Conservation (phyloP, 2,113 vertebrate genomes). For the Hydrochoerus hydrochaeris region DNA sequence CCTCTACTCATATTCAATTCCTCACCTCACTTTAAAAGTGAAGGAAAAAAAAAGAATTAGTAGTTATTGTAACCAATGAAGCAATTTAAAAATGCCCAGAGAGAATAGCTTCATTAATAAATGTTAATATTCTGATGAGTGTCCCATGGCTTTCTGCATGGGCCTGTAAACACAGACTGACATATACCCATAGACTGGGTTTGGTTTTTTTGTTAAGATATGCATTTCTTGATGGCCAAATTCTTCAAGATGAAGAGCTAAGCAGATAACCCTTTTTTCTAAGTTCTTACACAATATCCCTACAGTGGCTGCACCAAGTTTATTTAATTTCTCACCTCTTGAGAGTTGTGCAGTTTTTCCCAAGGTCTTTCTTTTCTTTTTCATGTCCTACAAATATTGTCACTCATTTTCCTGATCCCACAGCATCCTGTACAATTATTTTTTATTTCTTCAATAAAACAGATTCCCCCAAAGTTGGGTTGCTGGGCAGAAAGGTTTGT, state of each 20-base stretch:
- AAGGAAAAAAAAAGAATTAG: not conserved
- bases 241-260: not conserved
- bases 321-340: not conserved
- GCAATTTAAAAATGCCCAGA: not conserved
- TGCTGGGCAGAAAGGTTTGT: not conserved
- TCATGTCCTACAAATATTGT: not conserved
- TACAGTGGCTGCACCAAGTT: not conserved
- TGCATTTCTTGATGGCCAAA: not conserved
- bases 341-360: not conserved
- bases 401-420: conserved; percentile 25
- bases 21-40: not conserved
- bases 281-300: not conserved
- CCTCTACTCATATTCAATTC: not conserved
- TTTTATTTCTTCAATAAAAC: not conserved
- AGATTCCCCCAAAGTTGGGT: not conserved
- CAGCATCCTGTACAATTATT: not conserved
- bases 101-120: not conserved
- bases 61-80: not conserved
- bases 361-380: not conserved
- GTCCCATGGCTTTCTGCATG: not conserved
- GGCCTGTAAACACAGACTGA: not conserved
- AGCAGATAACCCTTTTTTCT: not conserved
- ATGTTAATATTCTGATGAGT: not conserved
- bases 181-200: not conserved
- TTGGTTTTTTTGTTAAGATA: not conserved